Evolutionary conservation across 2,113 vertebrate species (phyloP), one percentile per base, ranked within the genome.

Genomic region (Neodontobutis hainanensis): DNA sequence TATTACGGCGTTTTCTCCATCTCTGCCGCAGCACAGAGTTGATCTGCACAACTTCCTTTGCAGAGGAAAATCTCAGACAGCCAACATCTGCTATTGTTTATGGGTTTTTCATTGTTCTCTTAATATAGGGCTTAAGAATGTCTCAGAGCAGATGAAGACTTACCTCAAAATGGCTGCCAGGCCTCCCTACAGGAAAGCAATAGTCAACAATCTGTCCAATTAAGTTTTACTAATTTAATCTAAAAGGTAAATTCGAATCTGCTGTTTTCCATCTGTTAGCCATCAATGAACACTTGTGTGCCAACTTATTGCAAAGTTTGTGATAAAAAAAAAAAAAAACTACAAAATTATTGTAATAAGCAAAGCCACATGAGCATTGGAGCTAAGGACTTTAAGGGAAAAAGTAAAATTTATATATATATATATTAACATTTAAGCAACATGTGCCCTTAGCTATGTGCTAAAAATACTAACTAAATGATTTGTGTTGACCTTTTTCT

Each of bases 51-150:
- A 42, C 15, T 46, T 45, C 1, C 42, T 61, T 72, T 40, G 14
- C 44, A 7, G 27, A 62, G 15, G 27, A 16, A 65, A 42, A 60
- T 36, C 38, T 52, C 6, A 42, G 7, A 11, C 40, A 43, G 40
- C 38, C 16, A 10, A 43, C 56, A 58, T 43, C 56, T 76, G 11
- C 48, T 71, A 44, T 15, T 32, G 48, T 67, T 71, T 61, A 4
- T 36, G 12, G 3, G 2, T 38, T 12, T 15, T 35, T 52, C 47
- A 48, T 56, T 8, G 53, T 0, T 4, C 19, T 10, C 32, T 49
- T 46, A 60, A 4, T 49, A 52, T 1, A 19, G 40, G 11, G 16
- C 36, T 58, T 14, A 42, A 16, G 53, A 14, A 6, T 6, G n/a
- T 8, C 55, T 49, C 58, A 11, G 11, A 38, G 11, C 11, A 35